Evolutionary conservation across 2,888 invertebrate genomes (phyloP), one percentile per base, ranked within the genome.

Genomic region (Bombyx huttoni): DNA sequence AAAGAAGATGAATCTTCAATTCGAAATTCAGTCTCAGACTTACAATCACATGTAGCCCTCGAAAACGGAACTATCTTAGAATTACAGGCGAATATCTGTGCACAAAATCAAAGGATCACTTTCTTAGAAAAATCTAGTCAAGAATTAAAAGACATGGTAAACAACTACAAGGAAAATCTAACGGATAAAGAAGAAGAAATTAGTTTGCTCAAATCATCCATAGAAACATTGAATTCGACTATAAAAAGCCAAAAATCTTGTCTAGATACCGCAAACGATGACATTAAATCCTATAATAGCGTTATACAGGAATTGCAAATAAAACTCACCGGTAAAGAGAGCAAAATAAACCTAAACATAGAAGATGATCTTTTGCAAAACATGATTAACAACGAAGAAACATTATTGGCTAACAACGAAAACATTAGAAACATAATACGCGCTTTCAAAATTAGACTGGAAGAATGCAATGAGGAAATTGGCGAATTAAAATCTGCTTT

Each of bases 391-490:
- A 81, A 74, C 53, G 87, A 87, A 72, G 74, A 83, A 51, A 72
- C 72, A 52, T 67, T 79, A 53, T 69, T 81, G 50, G 72, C 80
- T 12, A 86, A 80, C 58, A 83, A 85, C 59, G 86, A 86, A 59
- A 85, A 85, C 56, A 73, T 88, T 51, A 75, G 64, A 62, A 82
- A 82, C 54, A 72, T 87, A 34, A 75, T 85, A 52, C 61, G 73
- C n/a, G 74, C 72, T 5, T 70, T 86, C 46, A 80, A 76, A 69
- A 61, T 61, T 2, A 64, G 68, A 10, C 57, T 88, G 40, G 67
- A 75, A 46, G 62, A 55, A 5, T 73, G 76, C 51, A 77, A 69
- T 51, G 70, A 75, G 51, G 79, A 86, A 67, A 75, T 81, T 49
- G 61, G 67, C 35, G 56, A 60, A 45, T 64, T 85, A 40, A 79